phyloP scores from a whole-genome alignment of 2,113 vertebrate species.

The Corythornis cristatus region DNA sequence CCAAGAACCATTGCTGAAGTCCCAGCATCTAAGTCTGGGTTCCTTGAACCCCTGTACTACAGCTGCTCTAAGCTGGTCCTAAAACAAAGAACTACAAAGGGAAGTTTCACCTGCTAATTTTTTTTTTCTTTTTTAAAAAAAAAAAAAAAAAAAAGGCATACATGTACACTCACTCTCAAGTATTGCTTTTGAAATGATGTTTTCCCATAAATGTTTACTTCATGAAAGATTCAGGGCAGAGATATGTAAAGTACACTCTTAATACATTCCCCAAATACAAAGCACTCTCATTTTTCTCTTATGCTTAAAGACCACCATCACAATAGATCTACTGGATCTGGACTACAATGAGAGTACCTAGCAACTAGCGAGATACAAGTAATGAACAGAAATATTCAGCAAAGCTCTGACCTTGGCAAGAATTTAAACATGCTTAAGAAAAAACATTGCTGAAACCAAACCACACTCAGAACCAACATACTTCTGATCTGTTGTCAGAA shows the following conservation, averaged over 20 bases:
- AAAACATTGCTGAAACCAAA: not conserved
- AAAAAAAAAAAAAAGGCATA: no score
- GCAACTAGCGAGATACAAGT: not conserved
- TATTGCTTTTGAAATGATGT: not conserved
- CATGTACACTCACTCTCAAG: not conserved
- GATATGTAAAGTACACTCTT: not conserved
- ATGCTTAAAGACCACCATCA: not conserved
- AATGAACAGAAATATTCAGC: not conserved
- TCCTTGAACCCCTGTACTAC: not conserved
- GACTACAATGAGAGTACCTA: not conserved
- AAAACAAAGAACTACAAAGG: not conserved
- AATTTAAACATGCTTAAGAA: not conserved
- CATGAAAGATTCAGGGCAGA: not conserved
- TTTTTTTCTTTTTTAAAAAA: no score
- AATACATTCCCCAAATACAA: not conserved
- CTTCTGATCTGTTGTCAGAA: not conserved
- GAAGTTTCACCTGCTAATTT: not conserved
- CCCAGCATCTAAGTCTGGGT: not conserved
- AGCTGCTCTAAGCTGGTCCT: not conserved
- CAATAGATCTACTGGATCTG: not conserved
- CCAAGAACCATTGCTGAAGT: not conserved
- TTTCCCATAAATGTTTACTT: not conserved
- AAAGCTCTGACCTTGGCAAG: not conserved
- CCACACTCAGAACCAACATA: not conserved
- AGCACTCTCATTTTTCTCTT: not conserved